Evolutionary conservation across 2,888 invertebrate species (phyloP), one percentile per base, ranked within the genome.

Genomic region (Conchocele bisecta): DNA sequence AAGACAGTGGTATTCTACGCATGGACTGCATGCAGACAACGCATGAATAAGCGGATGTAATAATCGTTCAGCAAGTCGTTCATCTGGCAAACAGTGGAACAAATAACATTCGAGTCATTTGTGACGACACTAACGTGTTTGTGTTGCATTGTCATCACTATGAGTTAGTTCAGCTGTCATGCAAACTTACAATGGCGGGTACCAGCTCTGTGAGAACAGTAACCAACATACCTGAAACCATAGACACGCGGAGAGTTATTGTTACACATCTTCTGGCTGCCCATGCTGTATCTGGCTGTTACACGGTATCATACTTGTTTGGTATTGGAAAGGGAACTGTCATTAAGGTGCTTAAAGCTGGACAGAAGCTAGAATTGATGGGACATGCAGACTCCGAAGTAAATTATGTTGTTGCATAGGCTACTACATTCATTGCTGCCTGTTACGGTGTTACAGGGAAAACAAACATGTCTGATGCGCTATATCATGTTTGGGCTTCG

Each of bases 31-130:
- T 77, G 17, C 42, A 26, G 26, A 77, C 75, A 48, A 71, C 31
- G n/a, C 75, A 77, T 20, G 74, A 76, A 50, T 65, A 76, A 50
- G 74, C 75, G 24, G 75, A 77, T 48, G 59, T 65, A 42, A 77
- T 67, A 13, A 77, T 76, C 9, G 35, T 57, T n/a, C 66, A 77
- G 24, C 75, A 77, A 29, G 24, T 69, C 3, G 41, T 57, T 3
- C n/a, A 48, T 28, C 24, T 20, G n/a, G 56, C 20, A 17, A 2
- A 11, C 3, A 15, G 33, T 17, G 39, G 35, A 35, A 48, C 26
- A 17, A 46, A 20, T 28, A 9, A 11, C 17, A 39, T 64, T 13
- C 63, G 11, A 22, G 56, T 69, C 15, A 13, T 69, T 13, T 56
- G 57, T 54, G 63, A 69, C 22, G 69, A 69, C 50, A 69, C 69